A percentile compares a stretch with the other conserved stretches of the same genome.
These are phyloP conservation scores for Ormyrus pomaceus DNA, from an alignment of 2,888 invertebrate genomes.

Conservation along the genomic window DNA sequence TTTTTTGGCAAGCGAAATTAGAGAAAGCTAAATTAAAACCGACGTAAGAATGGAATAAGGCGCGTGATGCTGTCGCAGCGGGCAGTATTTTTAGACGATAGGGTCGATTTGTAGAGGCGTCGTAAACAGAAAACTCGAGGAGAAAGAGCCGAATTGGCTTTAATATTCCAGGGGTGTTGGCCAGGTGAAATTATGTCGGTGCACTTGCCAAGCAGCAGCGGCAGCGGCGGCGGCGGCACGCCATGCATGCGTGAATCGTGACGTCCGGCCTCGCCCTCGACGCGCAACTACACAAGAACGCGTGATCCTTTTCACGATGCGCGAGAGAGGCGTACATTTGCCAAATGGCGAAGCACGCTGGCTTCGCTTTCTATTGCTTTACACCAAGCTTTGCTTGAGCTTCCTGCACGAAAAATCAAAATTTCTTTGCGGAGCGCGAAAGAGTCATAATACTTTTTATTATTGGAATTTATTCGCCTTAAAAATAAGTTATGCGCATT, in stretches of 20 bases:
- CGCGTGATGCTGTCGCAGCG: not conserved
- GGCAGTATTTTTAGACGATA: not conserved
- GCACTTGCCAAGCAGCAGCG: constrained; percentile 43
- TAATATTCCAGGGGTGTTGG: constrained; percentile 63
- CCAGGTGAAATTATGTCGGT: constrained; percentile 60
- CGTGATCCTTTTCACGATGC: not conserved
- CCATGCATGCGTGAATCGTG: constrained; percentile 65
- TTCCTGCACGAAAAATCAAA: too few relatives aligned
- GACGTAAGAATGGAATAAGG: not conserved
- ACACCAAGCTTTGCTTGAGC: too few relatives aligned
- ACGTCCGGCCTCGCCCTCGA: constrained; percentile 68
- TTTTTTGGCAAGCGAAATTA: too few relatives aligned
- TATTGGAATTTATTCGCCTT: too few relatives aligned
- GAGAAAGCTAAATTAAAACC: not conserved
- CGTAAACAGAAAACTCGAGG: not conserved
- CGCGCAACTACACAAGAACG: not conserved
- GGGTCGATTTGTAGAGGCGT: constrained; percentile 3
- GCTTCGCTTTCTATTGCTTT: constrained; percentile 25
- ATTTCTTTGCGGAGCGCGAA: not conserved
- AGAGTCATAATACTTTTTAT: too few relatives aligned
- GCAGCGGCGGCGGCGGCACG: constrained; percentile 60
- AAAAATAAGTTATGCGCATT: too few relatives aligned
- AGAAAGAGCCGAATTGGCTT: constrained; percentile 45
- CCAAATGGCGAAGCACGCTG: not conserved
- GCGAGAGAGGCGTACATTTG: not conserved